Evolutionary conservation across 2,113 vertebrate genomes (phyloP), one percentile per base, ranked within the genome.

Genomic region (Cebus imitator): DNA sequence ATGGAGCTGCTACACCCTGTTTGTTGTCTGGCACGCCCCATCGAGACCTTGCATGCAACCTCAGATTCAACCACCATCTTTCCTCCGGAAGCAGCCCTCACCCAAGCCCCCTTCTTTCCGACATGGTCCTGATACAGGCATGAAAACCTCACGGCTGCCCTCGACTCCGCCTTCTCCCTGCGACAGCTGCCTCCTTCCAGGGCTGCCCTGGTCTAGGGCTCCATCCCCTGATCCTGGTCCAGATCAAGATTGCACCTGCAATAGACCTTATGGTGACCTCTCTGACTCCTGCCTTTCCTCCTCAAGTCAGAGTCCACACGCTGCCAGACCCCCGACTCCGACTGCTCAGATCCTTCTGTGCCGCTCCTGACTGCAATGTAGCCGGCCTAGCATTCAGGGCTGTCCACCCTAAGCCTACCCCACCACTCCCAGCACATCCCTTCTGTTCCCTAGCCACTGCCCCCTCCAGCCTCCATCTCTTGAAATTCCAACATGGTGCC

Each of bases 301-400:
- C 27, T 81, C 11, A 72, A 17, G 57, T 55, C 40, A 50, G 50
- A 90, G 23, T 43, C 76, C 9, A 27, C n/a, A 10, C n/a, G 50
- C 35, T 4, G 14, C n/a, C 66, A 14, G 35, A 27, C 6, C 27
- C 1, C 18, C 17, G 13, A 2, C 4, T 18, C n/a, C 7, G 14
- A 35, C 12, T 37, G 81, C 23, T 64, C 50, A 78, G 64, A 40
- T 21, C 32, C 6, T 92, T 45, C 70, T 18, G 35, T 12, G 4
- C 27, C 37, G 43, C 30, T 40, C 37, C 40, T n/a, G 1, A 16
- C 27, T 30, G 73, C 7, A 40, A 55, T 23, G 11, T 35, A 23
- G 27, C 70, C 30, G 6, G 32, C 40, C 20, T 64, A 50, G 68
- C 73, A 52, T 18, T 43, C 48, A 68, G 68, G 57, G 57, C 14